Conservation (phyloP, 2,797 vertebrate species). For the Eulemur albifrons region DNA sequence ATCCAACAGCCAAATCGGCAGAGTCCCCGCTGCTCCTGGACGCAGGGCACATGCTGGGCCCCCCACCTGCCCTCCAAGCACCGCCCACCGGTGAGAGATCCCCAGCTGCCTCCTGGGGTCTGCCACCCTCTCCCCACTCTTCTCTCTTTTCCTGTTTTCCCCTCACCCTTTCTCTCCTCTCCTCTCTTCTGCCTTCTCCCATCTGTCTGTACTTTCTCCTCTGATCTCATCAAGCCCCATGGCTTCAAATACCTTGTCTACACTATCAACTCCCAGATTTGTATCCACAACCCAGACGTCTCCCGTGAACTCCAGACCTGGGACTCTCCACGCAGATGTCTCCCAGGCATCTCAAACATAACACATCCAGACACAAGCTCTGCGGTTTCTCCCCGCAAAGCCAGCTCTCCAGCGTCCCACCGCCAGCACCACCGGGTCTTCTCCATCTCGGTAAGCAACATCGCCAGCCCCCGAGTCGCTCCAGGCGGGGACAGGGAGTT, state of each 20-base stretch:
- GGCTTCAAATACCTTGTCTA: background rate
- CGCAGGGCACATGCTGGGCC: fast-evolving
- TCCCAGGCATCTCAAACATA: background rate
- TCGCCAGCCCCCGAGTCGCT: fast-evolving
- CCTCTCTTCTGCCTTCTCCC: background rate
- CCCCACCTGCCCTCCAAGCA: background rate
- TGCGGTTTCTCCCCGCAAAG: background rate
- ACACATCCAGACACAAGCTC: too few species aligned
- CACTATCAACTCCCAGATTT: background rate
- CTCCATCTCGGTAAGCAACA: background rate
- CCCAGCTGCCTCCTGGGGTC: fast-evolving
- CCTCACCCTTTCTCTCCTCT: background rate
- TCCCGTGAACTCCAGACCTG: background rate
- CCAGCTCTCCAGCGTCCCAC: fast-evolving
- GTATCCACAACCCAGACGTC: background rate
- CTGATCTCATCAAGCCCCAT: background rate
- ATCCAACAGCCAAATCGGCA: background rate
- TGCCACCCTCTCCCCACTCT: background rate
- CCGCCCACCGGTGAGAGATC: background rate
- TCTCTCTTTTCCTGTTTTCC: too few species aligned
- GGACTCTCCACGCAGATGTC: too few species aligned
- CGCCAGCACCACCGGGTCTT: background rate
- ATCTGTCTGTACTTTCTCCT: background rate
- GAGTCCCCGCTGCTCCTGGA: background rate
- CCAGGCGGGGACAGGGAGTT: background rate